Evolutionary conservation across 2,113 vertebrate genomes (phyloP).

Genomic region (Isurus oxyrinchus): DNA sequence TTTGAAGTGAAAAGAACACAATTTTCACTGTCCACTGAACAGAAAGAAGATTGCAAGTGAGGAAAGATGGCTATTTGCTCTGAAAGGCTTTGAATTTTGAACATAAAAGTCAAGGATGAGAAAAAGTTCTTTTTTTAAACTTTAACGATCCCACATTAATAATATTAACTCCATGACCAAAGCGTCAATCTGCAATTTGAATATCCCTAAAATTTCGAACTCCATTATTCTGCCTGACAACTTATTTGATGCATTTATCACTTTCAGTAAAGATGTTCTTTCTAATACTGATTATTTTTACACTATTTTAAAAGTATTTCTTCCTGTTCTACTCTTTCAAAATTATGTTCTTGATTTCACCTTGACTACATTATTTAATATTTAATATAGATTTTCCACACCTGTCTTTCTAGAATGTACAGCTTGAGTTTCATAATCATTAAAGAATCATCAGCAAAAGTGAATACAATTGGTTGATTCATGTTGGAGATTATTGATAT

Average conservation of each 20-base stretch:
- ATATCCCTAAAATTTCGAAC: not conserved
- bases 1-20: not conserved
- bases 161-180: not conserved
- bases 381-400: not conserved
- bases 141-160: not conserved
- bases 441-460: not conserved
- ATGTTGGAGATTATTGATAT: not conserved
- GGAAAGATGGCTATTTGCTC: not conserved
- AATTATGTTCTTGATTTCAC: not conserved
- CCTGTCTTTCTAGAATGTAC: not conserved
- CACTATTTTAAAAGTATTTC: not conserved
- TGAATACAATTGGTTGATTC: not conserved
- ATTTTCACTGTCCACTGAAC: not conserved
- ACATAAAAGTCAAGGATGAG: not conserved
- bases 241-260: not conserved
- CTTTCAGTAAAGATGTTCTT: not conserved
- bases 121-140: not conserved
- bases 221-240: not conserved
- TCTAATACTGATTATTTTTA: not conserved
- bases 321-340: not conserved
- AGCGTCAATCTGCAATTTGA: not conserved
- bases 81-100: not conserved
- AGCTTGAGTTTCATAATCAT: not conserved
- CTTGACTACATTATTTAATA: not conserved
- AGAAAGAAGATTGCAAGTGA: not conserved